Base-by-base conservation (phyloP, 2,888 invertebrate species). In the Crematogaster levior region DNA sequence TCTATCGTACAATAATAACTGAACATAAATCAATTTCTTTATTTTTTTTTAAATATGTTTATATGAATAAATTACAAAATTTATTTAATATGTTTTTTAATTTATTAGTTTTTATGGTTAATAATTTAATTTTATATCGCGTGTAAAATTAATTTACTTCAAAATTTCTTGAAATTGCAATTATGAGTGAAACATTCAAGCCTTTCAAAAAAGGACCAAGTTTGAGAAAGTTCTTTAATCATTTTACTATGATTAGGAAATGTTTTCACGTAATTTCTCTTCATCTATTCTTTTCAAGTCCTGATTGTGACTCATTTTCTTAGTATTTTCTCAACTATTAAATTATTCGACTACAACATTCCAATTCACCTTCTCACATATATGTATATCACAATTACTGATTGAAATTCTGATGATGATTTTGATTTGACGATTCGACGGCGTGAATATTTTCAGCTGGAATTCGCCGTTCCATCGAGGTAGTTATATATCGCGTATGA, bases 401-500 rank as follows among this genome's bases (percentile, higher is more conserved):
- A 21, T 12, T 4, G 34, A 74, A 81, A 30, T 81, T 81, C 1
- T 10, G 10, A 34, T 53, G 46, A 65, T 34, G 3, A 60, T 53
- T 56, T 43, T 43, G 24, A 65, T 65, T 74, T 43, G 34, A 53
- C 24, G 34, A 18, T 73, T 51, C 18, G 43, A 10, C n/a, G 9
- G 1, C 51, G 40, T n/a, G 27, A 40, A 70, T 21, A 15, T 24
- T 65, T 60, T 63, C 24, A 18, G n/a, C 3, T 2, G 7, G 18
- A 74, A n/a, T 60, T 63, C 15, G 7, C 4, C 46, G 21, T 43
- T 24, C 6, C 12, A 18, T 21, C 51, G 21, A 74, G 18, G 12
- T 80, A 61, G 46, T 53, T 80, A n/a, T n/a, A n/a, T n/a, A 51
- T 75, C 51, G 58, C 66, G 43, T 60, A 27, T 40, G 51, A 82